Evolutionary conservation across 2,113 vertebrate genomes (phyloP).

Genomic region (Rafetus swinhoei): DNA sequence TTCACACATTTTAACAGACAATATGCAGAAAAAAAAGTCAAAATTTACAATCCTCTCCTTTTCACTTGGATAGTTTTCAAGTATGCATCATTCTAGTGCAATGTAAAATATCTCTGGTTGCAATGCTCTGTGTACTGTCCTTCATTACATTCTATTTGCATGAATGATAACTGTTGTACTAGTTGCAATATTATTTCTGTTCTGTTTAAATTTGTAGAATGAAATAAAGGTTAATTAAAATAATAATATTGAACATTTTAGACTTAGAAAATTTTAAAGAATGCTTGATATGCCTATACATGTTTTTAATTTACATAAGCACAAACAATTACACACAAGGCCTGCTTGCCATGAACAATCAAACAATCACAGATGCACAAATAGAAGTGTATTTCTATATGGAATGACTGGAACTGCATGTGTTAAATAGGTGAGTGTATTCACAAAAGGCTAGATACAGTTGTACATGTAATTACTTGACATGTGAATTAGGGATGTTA

Average conservation of each 20-base stretch:
- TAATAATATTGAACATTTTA: not conserved
- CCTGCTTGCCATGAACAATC: not conserved
- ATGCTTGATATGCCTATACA: not conserved
- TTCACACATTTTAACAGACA: not conserved
- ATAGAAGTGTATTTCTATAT: not conserved
- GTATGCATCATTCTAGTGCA: not conserved
- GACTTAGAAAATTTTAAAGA: not conserved
- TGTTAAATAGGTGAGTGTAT: not conserved
- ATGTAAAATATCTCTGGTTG: not conserved
- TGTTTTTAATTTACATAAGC: not conserved
- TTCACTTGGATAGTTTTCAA: not conserved
- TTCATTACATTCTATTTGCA: not conserved
- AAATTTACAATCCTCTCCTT: not conserved
- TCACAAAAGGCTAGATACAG: not conserved
- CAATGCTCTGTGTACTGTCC: not conserved
- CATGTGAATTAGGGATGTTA: not conserved
- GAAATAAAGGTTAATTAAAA: not conserved
- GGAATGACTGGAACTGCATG: not conserved
- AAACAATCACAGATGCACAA: not conserved
- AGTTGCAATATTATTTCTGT: not conserved
- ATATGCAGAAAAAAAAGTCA: not conserved
- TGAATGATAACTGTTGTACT: no score
- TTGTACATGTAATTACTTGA: not conserved
- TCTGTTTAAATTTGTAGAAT: not conserved
- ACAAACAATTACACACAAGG: not conserved